Conservation (phyloP, 1,140 invertebrate genomes). For the Papilio glaucus region DNA sequence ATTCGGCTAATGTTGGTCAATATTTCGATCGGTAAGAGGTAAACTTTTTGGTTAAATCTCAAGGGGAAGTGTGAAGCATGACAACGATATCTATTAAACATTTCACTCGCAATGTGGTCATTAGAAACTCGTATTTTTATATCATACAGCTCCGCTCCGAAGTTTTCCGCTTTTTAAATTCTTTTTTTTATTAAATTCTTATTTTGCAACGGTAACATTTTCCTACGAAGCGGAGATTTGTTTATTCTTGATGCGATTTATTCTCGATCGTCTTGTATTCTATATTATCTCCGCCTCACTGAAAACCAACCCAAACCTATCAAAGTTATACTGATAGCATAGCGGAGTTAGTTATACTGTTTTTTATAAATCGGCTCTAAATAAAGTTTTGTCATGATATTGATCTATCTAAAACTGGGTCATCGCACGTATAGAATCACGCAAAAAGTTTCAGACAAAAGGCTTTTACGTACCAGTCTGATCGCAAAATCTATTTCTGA, state of each 20-base stretch:
- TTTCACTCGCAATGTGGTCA: constrained; percentile 2
- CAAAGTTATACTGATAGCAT: not conserved
- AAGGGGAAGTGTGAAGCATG: not conserved
- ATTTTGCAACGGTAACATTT: not conserved
- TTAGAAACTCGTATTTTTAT: not conserved
- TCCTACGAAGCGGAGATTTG: not conserved
- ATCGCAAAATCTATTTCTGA: not conserved
- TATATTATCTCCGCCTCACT: not conserved
- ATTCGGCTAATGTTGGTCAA: too few relatives aligned
- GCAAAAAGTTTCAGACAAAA: not conserved
- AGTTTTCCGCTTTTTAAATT: not conserved
- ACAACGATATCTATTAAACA: not conserved
- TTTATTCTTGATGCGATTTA: not conserved
- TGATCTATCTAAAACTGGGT: not conserved
- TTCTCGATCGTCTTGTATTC: not conserved
- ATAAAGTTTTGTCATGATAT: not conserved
- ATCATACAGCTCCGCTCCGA: not conserved
- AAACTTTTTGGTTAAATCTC: not conserved
- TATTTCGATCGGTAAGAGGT: not conserved
- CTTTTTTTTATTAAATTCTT: constrained; percentile 8
- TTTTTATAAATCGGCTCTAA: not conserved
- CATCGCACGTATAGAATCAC: constrained; percentile 9
- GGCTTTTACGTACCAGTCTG: not conserved
- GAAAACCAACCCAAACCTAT: not conserved
- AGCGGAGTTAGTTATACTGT: not conserved